These are phyloP conservation scores for Agrypnia vestita DNA, from an alignment of 1,140 invertebrate genomes.

Conservation along the genomic window DNA sequence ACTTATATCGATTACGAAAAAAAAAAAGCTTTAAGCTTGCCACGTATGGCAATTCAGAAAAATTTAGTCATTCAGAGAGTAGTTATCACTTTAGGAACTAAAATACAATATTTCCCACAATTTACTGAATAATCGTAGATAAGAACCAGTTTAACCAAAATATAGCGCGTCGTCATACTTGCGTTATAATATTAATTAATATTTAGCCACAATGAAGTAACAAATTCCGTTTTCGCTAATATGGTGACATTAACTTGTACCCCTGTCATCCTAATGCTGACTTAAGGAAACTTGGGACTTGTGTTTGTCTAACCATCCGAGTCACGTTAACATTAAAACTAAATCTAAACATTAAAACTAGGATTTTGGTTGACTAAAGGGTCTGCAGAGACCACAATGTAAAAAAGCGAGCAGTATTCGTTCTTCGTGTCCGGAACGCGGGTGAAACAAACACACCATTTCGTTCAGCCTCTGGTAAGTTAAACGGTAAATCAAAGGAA, in stretches of 20 bases:
- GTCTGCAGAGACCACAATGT: background rate
- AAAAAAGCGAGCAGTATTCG: background rate
- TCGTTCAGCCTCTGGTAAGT: background rate
- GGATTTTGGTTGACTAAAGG: slow-evolving; percentile 18
- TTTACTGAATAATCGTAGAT: too few species aligned
- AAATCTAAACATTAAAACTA: slow-evolving; percentile 21
- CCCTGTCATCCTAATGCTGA: slow-evolving; percentile 47
- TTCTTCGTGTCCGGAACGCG: background rate
- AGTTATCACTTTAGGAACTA: too few species aligned
- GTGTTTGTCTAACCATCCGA: slow-evolving; percentile 33
- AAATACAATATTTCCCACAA: too few species aligned
- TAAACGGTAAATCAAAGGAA: slow-evolving; percentile 26
- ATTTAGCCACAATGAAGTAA: slow-evolving; percentile 9
- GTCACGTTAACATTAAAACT: slow-evolving; percentile 34
- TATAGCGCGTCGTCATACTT: too few species aligned
- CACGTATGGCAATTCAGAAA: too few species aligned
- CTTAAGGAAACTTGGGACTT: slow-evolving; percentile 44
- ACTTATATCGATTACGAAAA: too few species aligned
- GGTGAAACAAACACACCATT: background rate
- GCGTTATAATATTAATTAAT: background rate
- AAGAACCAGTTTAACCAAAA: too few species aligned
- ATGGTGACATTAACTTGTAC: slow-evolving; percentile 37
- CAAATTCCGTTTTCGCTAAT: slow-evolving; percentile 23
- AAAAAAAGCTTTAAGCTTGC: too few species aligned
- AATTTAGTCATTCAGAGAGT: too few species aligned